These are phyloP conservation scores for Himalopsyche anomala DNA, from an alignment of 2,888 invertebrate genomes.

Conservation along the genomic window DNA sequence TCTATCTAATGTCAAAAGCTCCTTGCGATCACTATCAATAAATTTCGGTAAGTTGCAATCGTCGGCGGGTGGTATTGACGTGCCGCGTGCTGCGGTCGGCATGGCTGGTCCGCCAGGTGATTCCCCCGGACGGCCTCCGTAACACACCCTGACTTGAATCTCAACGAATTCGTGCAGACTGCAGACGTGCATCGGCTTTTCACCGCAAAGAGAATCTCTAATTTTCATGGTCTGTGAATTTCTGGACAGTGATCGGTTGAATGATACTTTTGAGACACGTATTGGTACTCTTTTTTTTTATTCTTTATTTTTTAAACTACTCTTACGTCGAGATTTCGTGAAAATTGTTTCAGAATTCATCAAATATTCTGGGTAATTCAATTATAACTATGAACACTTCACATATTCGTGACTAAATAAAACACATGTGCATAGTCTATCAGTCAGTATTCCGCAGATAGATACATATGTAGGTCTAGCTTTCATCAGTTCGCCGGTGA, in stretches of 20 bases:
- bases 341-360: no score
- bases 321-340: no score
- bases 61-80: slow-evolving; percentile 1
- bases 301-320: no score
- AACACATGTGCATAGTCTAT: not conserved
- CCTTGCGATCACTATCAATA: no score
- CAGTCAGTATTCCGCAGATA: not conserved
- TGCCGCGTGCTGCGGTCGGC: slow-evolving; percentile 9
- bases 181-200: slow-evolving; percentile 19
- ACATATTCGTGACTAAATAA: not conserved
- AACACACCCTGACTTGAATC: not conserved
- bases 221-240: not conserved
- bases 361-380: no score
- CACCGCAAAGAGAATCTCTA: not conserved
- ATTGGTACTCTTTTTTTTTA: not conserved
- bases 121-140: slow-evolving; percentile 1
- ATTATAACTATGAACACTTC: no score
- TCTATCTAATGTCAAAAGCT: no score
- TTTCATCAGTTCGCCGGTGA: not conserved
- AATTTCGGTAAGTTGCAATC: not conserved
- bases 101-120: not conserved
- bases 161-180: slow-evolving; percentile 16
- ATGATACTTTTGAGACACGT: not conserved
- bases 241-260: not conserved
- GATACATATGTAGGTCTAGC: not conserved